Evolutionary conservation across 2,888 invertebrate species (phyloP), one percentile per base, ranked within the genome.

Genomic region (Microlaimidae sp.): DNA sequence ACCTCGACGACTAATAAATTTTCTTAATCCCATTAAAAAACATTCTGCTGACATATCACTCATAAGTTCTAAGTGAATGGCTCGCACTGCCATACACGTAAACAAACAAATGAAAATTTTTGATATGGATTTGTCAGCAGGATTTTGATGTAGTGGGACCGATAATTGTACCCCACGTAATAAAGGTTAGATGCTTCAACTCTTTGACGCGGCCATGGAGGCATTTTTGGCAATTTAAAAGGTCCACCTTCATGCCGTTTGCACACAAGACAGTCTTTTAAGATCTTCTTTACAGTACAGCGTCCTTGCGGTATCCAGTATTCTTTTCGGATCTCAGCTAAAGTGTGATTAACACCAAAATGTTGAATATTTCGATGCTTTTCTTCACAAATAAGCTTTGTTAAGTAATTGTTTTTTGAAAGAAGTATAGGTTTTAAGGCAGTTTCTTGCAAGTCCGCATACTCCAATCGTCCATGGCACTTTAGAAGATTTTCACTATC

Each of bases 291-390:
- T 17, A 48, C 21, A 17, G 38, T 24, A 48, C 27, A 48, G 7
- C 48, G 27, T 5, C 48, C 48, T 5, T 19, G 27, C 17, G 38
- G 27, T 19, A 48, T 10, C 48, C 48, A 48, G 48, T 48, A 48
- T 21, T n/a, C 27, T 19, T 7, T 5, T 48, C 48, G 27, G n/a
- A 48, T 5, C 21, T 10, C 48, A 29, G 48, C 21, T 28, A 48
- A 28, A n/a, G 48, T 48, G 7, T 26, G 38, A 10, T 48, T 48
- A 27, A 19, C 32, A 5, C 48, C 48, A 48, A 5, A n/a, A n/a
- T 48, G 48, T 19, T 27, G 10, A 7, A 10, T 10, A 19, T n/a
- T 48, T 5, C 27, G 17, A 19, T 48, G 48, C n/a, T 7, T n/a
- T 5, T 48, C 48, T 24, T 29, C 17, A 21, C n/a, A n/a, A n/a